Base-by-base conservation (phyloP, 2,113 vertebrate genomes). In the Ceyx melanurus region DNA sequence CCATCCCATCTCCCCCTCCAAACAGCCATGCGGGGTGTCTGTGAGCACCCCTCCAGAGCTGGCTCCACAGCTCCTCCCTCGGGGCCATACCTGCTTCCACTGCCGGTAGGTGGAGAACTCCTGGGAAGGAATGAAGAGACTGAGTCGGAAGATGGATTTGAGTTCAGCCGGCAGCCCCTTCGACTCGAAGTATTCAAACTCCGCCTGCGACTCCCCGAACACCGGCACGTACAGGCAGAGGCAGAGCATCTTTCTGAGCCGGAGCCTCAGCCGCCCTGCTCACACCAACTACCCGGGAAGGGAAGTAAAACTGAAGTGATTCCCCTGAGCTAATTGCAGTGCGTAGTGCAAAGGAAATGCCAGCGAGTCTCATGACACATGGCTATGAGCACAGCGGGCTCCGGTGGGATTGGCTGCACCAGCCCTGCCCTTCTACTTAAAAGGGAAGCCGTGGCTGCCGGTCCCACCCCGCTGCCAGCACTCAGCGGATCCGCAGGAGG, bases 121-220 rank as follows among this genome's bases (percentile, higher is more conserved):
- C 93, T 98, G 97, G 2, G 99, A 99, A 11, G 99, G 98, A 60
- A 99, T 98, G 40, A 99, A 97, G 62, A 99, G 97, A 80, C 99
- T 99, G 58, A 99, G 97, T 26, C 98, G 97, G 88, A 99, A 99
- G 67, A 99, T 98, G 11, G 99, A 98, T 76, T 99, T 99, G 73
- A 99, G 98, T 51, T 98, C 97, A 2, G 98, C 97, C 0, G 99
- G 99, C 20, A 99, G 98, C 26, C 98, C 98, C 89, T 98, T 98
- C 0, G 99, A 99, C 77, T 99, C 99, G 12, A 99, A 99, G 88
- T 98, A 99, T 45, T 99, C 98, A 91, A 99, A 99, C 86, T 99
- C 99, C 0, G 98, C 58, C 67, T 98, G 98, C 8, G 96, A 89
- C 91, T 98, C 98, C 91, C 98, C 98, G 0, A 97, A 96, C 76